Base-by-base conservation (phyloP, 2,113 vertebrate species). In the Mormyrus iriodes region DNA sequence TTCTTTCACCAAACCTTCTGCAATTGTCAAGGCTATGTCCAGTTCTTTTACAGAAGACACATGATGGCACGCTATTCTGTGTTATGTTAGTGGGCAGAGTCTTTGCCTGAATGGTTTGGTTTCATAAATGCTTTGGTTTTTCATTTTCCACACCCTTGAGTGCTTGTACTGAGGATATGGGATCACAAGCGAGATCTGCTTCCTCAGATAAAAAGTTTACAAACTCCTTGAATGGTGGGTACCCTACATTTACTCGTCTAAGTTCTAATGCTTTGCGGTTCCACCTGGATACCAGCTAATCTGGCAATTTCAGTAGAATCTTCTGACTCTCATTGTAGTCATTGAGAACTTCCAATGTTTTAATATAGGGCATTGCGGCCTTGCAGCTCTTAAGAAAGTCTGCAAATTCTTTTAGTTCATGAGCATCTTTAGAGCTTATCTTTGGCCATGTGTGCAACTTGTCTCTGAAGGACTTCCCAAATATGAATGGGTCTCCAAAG, bases 401-500 rank as follows among this genome's bases (percentile, higher is more conserved):
- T 15, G 89, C 55, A 73, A 87, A 91, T 1, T 90, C 86, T 55
- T 83, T 89, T 69, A 92, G 51, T 88, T 90, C 55, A 51, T 31
- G 88, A 49, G 88, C 73, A 90, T 91, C 73, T 48, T 89, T 90
- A 39, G 69, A 89, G 24, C 35, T 90, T 90, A 46, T 46, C 13
- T 89, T 89, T 85, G 89, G 89, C 90, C 89, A 88, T 83, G 12
- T 69, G 21, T 86, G 52, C 79, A 92, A 58, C 89, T 89, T 90
- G 52, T 91, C 91, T 90, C 79, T 90, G 69, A 90, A 83, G 48
- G 90, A 88, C 51, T 89, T 92, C 24, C 85, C 65, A 82, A 91
- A 87, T 73, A 91, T 88, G 58, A 90, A 92, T 86, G 89, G 88
- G 69, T 89, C 69, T 91, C 90, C 83, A 58, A 90, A 90, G 48